These are phyloP conservation scores for Eulithis testata DNA, from an alignment of 2,888 invertebrate genomes.

Conservation along the genomic window DNA sequence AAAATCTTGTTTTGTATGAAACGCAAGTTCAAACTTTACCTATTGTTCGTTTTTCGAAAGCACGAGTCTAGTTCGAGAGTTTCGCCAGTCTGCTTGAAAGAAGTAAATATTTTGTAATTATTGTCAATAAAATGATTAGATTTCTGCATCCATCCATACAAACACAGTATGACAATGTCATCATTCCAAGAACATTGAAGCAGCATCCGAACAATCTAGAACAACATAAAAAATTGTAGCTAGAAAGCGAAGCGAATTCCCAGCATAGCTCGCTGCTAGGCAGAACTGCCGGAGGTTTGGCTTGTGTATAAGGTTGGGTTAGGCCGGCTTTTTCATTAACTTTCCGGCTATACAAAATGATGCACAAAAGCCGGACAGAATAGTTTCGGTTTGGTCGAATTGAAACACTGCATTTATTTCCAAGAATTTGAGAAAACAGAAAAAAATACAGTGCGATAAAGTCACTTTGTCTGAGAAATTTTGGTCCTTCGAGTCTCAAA, in stretches of 20 bases:
- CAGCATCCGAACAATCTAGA: constrained; percentile 59
- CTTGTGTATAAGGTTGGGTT: constrained; percentile 3
- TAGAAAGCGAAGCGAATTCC: constrained; percentile 59
- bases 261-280: constrained; percentile 33
- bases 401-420: too few species aligned
- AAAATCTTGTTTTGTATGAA: too few species aligned
- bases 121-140: neutral
- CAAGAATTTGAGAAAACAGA: neutral
- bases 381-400: too few species aligned
- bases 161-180: constrained; percentile 24
- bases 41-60: too few species aligned
- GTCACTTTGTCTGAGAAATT: neutral
- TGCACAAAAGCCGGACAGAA: neutral
- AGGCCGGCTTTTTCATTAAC: constrained; percentile 14
- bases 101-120: too few species aligned
- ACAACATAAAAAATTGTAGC: constrained; percentile 56
- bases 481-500: too few species aligned
- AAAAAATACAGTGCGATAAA: neutral
- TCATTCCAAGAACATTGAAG: constrained; percentile 56
- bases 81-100: too few species aligned
- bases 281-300: constrained; percentile 16
- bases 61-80: too few species aligned
- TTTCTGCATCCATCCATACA: constrained; percentile 15
- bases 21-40: too few species aligned
- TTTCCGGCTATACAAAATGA: constrained; percentile 17